Percentiles rank a stretch among this genome's conserved stretches.
Evolutionary conservation across 2,888 invertebrate genomes (phyloP).

Genomic region (Ctena decussata): DNA sequence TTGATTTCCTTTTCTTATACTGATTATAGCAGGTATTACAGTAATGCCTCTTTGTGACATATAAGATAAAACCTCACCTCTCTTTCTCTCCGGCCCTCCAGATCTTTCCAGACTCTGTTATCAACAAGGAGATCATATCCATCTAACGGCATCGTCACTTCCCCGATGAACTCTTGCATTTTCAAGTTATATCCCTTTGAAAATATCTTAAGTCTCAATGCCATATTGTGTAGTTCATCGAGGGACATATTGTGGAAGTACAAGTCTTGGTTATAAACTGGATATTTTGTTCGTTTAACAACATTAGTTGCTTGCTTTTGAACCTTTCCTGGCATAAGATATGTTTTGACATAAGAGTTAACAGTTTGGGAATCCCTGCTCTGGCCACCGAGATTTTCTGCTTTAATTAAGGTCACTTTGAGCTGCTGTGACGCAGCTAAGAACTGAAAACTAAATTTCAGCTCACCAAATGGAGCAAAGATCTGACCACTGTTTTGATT

Average conservation of each 20-base stretch:
- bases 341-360: constrained; percentile 86
- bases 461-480: constrained; percentile 78
- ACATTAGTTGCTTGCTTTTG: constrained; percentile 85
- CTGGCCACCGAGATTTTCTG: constrained; percentile 85
- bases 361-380: constrained; percentile 83
- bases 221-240: constrained; percentile 85
- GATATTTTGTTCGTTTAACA: constrained; percentile 85
- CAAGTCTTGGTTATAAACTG: constrained; percentile 86
- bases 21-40: no score
- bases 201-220: constrained; percentile 85
- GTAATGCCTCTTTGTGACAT: no score
- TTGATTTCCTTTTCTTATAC: no score
- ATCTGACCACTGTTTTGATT: constrained; percentile 35
- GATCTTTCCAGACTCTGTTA: constrained; percentile 86
- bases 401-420: constrained; percentile 84
- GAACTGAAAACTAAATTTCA: constrained; percentile 86
- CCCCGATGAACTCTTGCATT: constrained; percentile 86
- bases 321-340: constrained; percentile 86
- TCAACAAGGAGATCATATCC: constrained; percentile 86
- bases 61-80: constrained; percentile 77
- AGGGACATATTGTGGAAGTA: constrained; percentile 86
- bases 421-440: constrained; percentile 86
- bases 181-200: constrained; percentile 85
- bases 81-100: constrained; percentile 79
- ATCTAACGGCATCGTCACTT: constrained; percentile 85